Conservation (phyloP, 2,797 vertebrate species). For the Tangara arthus region DNA sequence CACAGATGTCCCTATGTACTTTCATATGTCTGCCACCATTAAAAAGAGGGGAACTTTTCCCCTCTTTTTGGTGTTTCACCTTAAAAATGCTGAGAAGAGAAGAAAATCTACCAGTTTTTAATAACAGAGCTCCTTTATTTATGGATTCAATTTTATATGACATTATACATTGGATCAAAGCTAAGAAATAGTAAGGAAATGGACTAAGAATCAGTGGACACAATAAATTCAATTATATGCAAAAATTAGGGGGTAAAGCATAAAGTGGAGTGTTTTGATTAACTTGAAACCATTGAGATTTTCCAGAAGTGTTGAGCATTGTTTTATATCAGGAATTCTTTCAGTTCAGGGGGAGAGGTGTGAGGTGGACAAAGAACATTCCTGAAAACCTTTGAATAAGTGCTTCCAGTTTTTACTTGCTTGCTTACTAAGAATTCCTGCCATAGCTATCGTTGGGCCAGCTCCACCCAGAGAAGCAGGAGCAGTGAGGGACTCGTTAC, state of each 20-base stretch:
- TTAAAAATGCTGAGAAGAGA: neutral
- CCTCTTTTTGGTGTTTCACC: neutral
- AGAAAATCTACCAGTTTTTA: neutral
- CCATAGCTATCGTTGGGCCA: constrained; percentile 15
- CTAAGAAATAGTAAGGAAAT: neutral
- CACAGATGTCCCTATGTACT: neutral
- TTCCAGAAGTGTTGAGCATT: neutral
- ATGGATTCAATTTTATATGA: neutral
- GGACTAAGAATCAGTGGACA: neutral
- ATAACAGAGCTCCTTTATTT: neutral
- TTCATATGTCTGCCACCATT: neutral
- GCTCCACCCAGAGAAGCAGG: constrained; percentile 33
- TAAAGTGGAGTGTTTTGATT: neutral
- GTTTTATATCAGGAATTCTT: neutral
- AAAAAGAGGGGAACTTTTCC: neutral
- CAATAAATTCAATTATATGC: neutral
- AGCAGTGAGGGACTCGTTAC: constrained; percentile 19
- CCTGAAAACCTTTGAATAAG: constrained; percentile 53
- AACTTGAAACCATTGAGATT: neutral
- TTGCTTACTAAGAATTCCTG: constrained; percentile 59
- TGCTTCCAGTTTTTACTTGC: constrained; percentile 62
- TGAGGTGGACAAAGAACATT: constrained; percentile 46
- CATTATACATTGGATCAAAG: neutral
- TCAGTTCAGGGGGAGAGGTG: neutral
- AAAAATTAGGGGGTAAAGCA: neutral